Evolutionary conservation across 2,888 invertebrate species (phyloP).

Genomic region (Azorinus chamasolen): DNA sequence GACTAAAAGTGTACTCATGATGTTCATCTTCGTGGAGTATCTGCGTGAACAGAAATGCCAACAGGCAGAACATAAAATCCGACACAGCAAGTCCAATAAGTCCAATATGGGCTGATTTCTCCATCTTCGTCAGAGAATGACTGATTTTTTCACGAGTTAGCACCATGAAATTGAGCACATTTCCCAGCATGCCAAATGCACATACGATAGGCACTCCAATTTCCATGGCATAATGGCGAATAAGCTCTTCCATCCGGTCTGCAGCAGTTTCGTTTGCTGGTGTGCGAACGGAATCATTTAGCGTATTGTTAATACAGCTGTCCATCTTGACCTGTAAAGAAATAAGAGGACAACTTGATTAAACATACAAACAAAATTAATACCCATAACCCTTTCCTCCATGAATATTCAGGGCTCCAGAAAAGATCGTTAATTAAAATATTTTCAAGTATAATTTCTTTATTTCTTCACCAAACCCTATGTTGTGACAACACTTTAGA

Average conservation of each 20-base stretch:
- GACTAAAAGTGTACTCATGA: slow-evolving; percentile 58
- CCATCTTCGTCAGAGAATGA: slow-evolving; percentile 81
- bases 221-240: slow-evolving; percentile 75
- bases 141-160: slow-evolving; percentile 81
- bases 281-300: slow-evolving; percentile 9
- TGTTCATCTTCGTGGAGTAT: slow-evolving; percentile 67
- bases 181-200: slow-evolving; percentile 82
- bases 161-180: slow-evolving; percentile 81
- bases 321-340: slow-evolving; percentile 12
- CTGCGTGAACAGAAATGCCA: slow-evolving; percentile 80
- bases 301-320: slow-evolving; percentile 10
- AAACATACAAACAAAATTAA: no score
- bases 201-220: slow-evolving; percentile 80
- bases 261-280: slow-evolving; percentile 5
- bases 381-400: no score
- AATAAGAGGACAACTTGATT: no score
- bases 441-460: no score
- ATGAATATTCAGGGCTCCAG: no score
- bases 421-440: no score
- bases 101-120: slow-evolving; percentile 84
- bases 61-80: slow-evolving; percentile 83
- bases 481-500: no score
- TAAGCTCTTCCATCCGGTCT: slow-evolving; percentile 55
- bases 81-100: slow-evolving; percentile 84
- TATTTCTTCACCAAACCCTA: no score